Evolutionary conservation across 2,888 invertebrate species (phyloP).

Genomic region (Aporophyla nigra): DNA sequence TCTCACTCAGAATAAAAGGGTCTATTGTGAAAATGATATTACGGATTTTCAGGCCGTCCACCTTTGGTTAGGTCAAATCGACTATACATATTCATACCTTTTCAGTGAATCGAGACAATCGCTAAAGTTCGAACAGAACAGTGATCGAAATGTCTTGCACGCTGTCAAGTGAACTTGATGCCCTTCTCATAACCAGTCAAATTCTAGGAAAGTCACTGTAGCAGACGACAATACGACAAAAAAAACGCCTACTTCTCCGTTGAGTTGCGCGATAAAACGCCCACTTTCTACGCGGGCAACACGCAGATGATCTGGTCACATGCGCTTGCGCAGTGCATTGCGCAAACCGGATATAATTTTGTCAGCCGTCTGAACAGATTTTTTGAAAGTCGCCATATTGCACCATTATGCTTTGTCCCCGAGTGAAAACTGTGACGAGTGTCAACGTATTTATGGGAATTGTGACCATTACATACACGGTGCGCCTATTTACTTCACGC

Average conservation of each 20-base stretch:
- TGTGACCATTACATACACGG: slow-evolving; percentile 56
- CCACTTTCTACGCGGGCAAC: slow-evolving; percentile 72
- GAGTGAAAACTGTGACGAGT: slow-evolving; percentile 62
- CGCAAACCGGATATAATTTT: slow-evolving; percentile 82
- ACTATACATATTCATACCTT: slow-evolving; percentile 28
- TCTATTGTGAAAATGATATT: slow-evolving; percentile 47
- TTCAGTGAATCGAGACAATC: slow-evolving; percentile 42
- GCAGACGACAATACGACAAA: slow-evolving; percentile 49
- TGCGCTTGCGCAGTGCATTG: slow-evolving; percentile 68
- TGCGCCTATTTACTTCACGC: slow-evolving; percentile 62
- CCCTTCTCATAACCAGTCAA: slow-evolving; percentile 19
- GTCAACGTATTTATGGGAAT: slow-evolving; percentile 58
- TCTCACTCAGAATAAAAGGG: slow-evolving; percentile 38
- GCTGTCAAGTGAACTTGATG: slow-evolving; percentile 18
- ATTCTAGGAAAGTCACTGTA: slow-evolving; percentile 44
- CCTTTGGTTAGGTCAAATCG: slow-evolving; percentile 20
- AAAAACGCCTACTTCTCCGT: slow-evolving; percentile 58
- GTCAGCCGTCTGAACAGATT: slow-evolving; percentile 61
- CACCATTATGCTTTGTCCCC: slow-evolving; percentile 60
- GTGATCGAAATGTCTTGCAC: slow-evolving; percentile 24
- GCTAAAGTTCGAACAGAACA: slow-evolving; percentile 18
- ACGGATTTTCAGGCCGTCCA: slow-evolving; percentile 21
- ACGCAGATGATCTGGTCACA: slow-evolving; percentile 72
- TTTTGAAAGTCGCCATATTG: slow-evolving; percentile 71
- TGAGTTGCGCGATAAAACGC: slow-evolving; percentile 66